Evolutionary conservation across 2,888 invertebrate species (phyloP).

Genomic region (Lottia scabra): DNA sequence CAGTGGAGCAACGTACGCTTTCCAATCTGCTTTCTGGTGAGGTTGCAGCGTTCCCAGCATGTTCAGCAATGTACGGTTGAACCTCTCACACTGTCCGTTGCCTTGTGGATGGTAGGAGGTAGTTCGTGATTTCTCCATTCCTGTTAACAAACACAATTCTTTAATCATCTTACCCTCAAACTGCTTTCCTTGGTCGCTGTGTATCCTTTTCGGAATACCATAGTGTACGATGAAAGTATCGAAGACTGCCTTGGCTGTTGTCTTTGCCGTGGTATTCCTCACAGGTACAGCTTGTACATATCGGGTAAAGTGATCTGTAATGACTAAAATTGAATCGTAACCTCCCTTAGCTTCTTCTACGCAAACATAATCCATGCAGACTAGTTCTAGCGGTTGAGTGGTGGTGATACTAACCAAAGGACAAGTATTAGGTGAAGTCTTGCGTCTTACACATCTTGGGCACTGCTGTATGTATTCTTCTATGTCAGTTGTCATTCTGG

Average conservation of each 20-base stretch:
- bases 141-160: background rate
- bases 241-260: background rate
- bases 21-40: too few relatives aligned
- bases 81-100: constrained; percentile 22
- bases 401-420: constrained; percentile 24
- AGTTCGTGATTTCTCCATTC: constrained; percentile 14
- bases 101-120: constrained; percentile 24
- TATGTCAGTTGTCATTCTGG: constrained; percentile 26
- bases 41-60: constrained; percentile 13
- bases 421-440: constrained; percentile 3
- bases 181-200: background rate
- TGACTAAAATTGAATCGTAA: constrained; percentile 28
- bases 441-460: constrained; percentile 23
- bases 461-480: constrained; percentile 19
- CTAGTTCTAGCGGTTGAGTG: constrained; percentile 26
- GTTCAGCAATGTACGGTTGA: constrained; percentile 25
- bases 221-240: background rate
- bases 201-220: background rate
- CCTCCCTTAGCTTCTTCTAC: constrained; percentile 25
- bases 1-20: too few relatives aligned
- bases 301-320: constrained; percentile 29
- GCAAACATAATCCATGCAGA: constrained; percentile 31
- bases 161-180: background rate
- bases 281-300: constrained; percentile 29
- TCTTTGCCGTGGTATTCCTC: constrained; percentile 15